Conservation (phyloP, 2,797 vertebrate species). For the Lagodon rhomboides region DNA sequence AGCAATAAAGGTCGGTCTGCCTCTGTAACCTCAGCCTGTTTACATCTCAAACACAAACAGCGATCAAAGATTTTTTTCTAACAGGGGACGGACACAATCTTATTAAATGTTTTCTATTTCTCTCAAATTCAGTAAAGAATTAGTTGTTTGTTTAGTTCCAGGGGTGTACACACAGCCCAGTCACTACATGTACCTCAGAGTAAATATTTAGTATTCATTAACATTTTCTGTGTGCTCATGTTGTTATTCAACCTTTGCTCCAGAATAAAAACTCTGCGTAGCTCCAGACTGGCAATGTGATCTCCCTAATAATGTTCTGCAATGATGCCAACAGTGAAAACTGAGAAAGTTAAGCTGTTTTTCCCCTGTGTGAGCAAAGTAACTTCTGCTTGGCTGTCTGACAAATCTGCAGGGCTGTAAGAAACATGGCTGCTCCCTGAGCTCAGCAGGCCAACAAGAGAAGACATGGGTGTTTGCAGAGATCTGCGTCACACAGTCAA, state of each 20-base stretch:
- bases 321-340: slow-evolving; percentile 40
- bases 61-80: background rate
- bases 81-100: background rate
- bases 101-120: background rate
- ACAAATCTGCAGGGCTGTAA: slow-evolving; percentile 26
- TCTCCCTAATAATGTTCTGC: slow-evolving; percentile 35
- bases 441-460: background rate
- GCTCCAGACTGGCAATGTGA: slow-evolving; percentile 23
- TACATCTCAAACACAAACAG: background rate
- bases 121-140: background rate
- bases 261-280: slow-evolving; percentile 8
- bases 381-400: slow-evolving; percentile 33
- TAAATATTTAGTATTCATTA: slow-evolving; percentile 29
- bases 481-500: background rate
- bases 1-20: background rate
- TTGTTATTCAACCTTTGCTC: slow-evolving; percentile 44
- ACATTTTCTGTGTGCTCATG: background rate
- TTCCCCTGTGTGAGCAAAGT: slow-evolving; percentile 1
- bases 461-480: background rate
- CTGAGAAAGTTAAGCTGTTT: slow-evolving; percentile 14
- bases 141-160: background rate
- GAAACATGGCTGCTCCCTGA: slow-evolving; percentile 4
- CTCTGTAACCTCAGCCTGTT: slow-evolving; percentile 11
- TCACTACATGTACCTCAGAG: background rate
- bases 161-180: background rate